Conservation (phyloP, 2,888 invertebrate species). For the Sycophila texana region DNA sequence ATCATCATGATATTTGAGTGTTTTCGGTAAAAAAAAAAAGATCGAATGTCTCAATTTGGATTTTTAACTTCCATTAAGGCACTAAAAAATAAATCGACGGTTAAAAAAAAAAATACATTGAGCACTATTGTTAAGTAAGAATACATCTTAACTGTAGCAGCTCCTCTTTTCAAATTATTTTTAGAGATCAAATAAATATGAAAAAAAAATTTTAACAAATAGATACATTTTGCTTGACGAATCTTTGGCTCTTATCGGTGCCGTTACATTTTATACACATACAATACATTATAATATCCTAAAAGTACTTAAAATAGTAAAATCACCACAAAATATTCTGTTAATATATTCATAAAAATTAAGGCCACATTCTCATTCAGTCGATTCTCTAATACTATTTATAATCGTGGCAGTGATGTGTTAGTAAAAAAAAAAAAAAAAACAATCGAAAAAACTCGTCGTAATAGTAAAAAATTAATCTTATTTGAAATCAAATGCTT, state of each 20-base stretch:
- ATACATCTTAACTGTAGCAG: constrained; percentile 50
- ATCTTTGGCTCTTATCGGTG: constrained; percentile 57
- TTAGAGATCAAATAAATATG: constrained; percentile 57
- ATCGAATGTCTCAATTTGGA: constrained; percentile 40
- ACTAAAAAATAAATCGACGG: constrained; percentile 49
- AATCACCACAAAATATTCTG: constrained; percentile 46
- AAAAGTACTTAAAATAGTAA: constrained; percentile 54
- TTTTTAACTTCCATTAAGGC: constrained; percentile 54
- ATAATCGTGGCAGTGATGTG: constrained; percentile 53
- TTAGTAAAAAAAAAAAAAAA: constrained; percentile 39
- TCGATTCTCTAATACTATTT: constrained; percentile 48
- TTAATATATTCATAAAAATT: constrained; percentile 46
- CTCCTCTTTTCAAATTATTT: constrained; percentile 54
- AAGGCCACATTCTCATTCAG: constrained; percentile 54
- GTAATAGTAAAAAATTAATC: constrained; percentile 44
- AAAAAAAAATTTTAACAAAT: constrained; percentile 52
- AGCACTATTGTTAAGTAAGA: constrained; percentile 51
- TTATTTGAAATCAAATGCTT: constrained; percentile 40
- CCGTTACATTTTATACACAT: constrained; percentile 54
- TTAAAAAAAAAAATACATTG: constrained; percentile 51
- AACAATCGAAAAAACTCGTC: constrained; percentile 36
- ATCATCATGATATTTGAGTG: constrained; percentile 51
- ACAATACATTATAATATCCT: constrained; percentile 50
- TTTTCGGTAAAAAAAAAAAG: constrained; percentile 37
- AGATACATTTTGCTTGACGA: constrained; percentile 53